Evolutionary conservation across 2,113 vertebrate species (phyloP), one percentile per base, ranked within the genome.

Genomic region (Toxostoma redivivum): DNA sequence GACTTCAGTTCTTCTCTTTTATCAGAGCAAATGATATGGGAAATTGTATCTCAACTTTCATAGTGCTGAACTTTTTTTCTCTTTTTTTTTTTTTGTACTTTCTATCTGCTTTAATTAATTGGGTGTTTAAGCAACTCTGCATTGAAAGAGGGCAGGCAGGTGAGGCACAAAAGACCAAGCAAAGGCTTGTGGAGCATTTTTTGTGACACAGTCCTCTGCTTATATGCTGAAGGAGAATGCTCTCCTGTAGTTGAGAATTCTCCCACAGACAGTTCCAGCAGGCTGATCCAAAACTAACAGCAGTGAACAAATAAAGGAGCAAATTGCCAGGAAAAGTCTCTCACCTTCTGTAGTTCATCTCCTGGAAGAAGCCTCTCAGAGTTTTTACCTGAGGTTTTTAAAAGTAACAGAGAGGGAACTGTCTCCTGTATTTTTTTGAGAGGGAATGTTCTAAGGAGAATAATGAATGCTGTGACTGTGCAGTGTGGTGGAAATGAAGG

Each of bases 1-100:
- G 74, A 61, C 66, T 85, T 94, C 25, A 85, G 87, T 81, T 86
- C 38, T 95, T 79, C 62, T 58, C 47, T 94, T 94, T 82, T 88
- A 91, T 81, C 62, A 80, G 66, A 88, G 54, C 47, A 92, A 83
- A 85, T 62, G 35, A 65, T 86, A 95, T 12, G 44, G 90, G 88
- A 93, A 96, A 95, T 88, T 81, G 76, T 93, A 94, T 90, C 38
- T 91, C 44, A 56, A 5, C 64, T 86, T 88, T 15, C 47, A 37
- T 12, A 77, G 42, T 71, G 66, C 37, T 51, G 74, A 73, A 54
- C 15, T 44, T 17, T 9, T 22, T 28, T 15, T 38, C 14, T 2
- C 10, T 38, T 28, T 9, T 4, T 18, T 28, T 12, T 61, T 35
- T 35, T 77, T 50, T 0, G 9, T 65, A 21, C 3, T 5, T 51